Percentiles rank a stretch among this genome's conserved stretches.
These are phyloP conservation scores for Lepus timidus DNA, from an alignment of 2,113 vertebrate species.

Conservation along the genomic window DNA sequence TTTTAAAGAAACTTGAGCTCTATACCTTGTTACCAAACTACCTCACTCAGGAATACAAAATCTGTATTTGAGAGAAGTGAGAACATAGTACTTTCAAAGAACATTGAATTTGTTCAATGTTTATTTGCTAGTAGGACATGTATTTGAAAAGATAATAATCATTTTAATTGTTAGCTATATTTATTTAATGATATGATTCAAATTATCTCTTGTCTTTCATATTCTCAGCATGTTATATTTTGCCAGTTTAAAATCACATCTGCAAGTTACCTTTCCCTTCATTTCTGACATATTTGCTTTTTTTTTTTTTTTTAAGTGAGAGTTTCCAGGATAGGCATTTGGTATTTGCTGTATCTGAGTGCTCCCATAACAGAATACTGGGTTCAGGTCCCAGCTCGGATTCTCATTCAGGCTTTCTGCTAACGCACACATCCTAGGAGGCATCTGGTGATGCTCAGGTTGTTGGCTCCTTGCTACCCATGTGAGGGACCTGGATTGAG, in stretches of 20 bases:
- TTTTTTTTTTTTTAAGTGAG: no score
- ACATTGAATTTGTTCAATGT: neutral
- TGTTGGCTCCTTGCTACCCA: no score
- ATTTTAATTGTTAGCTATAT: neutral
- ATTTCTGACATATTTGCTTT: neutral
- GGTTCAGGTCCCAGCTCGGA: no score
- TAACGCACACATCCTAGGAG: no score
- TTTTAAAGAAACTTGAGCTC: slow-evolving; percentile 49
- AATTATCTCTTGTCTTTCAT: neutral
- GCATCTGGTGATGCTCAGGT: no score
- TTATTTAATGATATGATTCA: neutral
- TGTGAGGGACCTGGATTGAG: no score
- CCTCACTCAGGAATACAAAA: neutral
- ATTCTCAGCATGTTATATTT: slow-evolving; percentile 4
- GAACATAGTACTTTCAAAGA: neutral
- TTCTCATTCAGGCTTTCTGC: no score
- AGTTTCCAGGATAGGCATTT: no score
- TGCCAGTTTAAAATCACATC: neutral
- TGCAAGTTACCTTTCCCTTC: neutral
- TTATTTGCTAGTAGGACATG: neutral
- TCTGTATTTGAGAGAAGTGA: neutral
- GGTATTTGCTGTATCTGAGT: no score
- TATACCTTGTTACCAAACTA: neutral
- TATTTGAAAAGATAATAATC: neutral
- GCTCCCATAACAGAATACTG: no score